Evolutionary conservation across 2,797 vertebrate genomes (phyloP), one percentile per base, ranked within the genome.

Genomic region (Etheostoma perlongum): DNA sequence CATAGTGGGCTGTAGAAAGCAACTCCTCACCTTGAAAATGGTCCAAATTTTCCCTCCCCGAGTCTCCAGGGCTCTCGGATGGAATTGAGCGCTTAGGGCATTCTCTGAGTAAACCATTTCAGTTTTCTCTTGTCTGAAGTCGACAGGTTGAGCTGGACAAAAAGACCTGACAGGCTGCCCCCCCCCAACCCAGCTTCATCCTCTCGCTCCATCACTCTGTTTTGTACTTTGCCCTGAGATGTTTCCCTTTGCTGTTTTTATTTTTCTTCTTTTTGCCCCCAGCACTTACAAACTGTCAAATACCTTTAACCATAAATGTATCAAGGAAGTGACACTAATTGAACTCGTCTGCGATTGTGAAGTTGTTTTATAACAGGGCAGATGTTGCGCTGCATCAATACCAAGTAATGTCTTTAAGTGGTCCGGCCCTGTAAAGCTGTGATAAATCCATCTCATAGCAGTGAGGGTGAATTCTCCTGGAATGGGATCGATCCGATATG

Each of bases 101-200:
- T 89, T 85, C 81, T 91, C 87, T 55, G 77, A 88, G 87, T 91
- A 87, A 93, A 92, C 79, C 83, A 60, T 91, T 82, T 87, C 88
- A 84, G 72, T 86, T 88, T 90, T 90, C 85, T 90, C 84, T 81
- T 74, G 84, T 91, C 86, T 90, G 85, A 88, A 90, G 89, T 87
- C 62, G 88, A 90, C 91, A 91, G 88, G 82, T 91, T 80, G 86
- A 87, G 81, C 84, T 57, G 87, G 89, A 90, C 90, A 84, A 85
- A 92, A 92, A 89, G 78, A 85, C 67, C 78, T 89, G 92, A 93
- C 92, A 90, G 81, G 52, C 75, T 30, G 55, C 77, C 88, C 85
- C 60, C 74, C 36, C 74, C 72, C 76, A 85, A 81, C 88, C 52
- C 67, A 48, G 69, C 84, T 73, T 75, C 80, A 61, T 67, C 48